A percentile compares a stretch with the other conserved stretches of the same genome.
Evolutionary conservation across 2,113 vertebrate genomes (phyloP).

Genomic region (Myotis brandtii): DNA sequence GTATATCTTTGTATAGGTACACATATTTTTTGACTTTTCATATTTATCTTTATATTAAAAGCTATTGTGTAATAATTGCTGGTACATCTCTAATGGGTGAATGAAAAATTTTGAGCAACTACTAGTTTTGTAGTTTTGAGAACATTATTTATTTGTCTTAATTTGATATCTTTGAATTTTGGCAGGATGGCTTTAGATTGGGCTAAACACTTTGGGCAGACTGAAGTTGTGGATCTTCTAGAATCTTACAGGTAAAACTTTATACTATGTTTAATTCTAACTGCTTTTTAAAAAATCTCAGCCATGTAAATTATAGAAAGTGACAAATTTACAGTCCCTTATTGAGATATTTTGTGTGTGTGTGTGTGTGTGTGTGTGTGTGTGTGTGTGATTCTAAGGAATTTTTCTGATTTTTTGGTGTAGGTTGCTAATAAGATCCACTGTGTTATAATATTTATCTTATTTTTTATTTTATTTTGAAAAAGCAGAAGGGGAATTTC

Average conservation of each 20-base stretch:
- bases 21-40: constrained; percentile 16
- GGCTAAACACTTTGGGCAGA: constrained; percentile 93
- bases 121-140: constrained; percentile 52
- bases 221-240: constrained; percentile 92
- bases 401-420: constrained; percentile 11
- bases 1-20: neutral
- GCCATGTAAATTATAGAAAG: neutral
- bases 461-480: constrained; percentile 37
- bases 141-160: constrained; percentile 47
- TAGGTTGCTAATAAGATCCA: constrained; percentile 7
- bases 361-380: neutral
- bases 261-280: neutral
- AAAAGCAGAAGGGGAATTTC: constrained; percentile 20
- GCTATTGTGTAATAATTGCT: neutral
- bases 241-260: constrained; percentile 92
- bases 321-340: constrained; percentile 26
- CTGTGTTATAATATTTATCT: constrained; percentile 5
- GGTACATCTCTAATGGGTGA: neutral
- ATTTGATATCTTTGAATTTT: constrained; percentile 67
- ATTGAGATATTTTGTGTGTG: neutral
- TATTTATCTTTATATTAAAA: constrained; percentile 50
- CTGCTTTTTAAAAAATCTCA: neutral
- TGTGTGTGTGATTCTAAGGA: neutral
- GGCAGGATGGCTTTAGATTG: constrained; percentile 95
- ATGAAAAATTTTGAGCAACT: constrained; percentile 36